Conservation (phyloP, 2,113 vertebrate species). For the Hippolais icterina region DNA sequence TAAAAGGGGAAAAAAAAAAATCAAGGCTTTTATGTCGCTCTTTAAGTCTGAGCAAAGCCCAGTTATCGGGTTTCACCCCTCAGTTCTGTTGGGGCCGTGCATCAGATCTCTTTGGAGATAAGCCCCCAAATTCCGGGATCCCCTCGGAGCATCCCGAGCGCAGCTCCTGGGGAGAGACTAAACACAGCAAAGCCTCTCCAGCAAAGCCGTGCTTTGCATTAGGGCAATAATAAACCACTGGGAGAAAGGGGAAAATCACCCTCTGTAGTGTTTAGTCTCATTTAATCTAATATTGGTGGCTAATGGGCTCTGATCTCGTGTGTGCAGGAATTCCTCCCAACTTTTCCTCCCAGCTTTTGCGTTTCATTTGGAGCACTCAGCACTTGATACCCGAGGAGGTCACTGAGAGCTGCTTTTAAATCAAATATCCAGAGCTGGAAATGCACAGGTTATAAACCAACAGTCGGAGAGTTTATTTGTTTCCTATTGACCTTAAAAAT, state of each 20-base stretch:
- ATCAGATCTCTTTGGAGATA: slow-evolving; percentile 56
- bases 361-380: neutral
- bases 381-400: neutral
- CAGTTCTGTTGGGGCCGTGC: slow-evolving; percentile 30
- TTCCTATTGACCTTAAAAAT: neutral
- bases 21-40: slow-evolving; percentile 53
- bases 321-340: neutral
- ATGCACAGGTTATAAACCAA: neutral
- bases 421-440: neutral
- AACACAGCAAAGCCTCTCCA: neutral
- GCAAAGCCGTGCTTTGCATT: neutral
- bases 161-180: neutral
- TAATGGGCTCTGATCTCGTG: slow-evolving; percentile 42
- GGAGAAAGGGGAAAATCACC: neutral
- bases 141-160: neutral
- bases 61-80: slow-evolving; percentile 46
- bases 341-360: neutral
- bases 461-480: neutral
- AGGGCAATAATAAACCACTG: neutral
- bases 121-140: neutral
- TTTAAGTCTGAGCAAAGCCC: slow-evolving; percentile 44
- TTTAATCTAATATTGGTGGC: slow-evolving; percentile 56
- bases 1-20: slow-evolving; percentile 59
- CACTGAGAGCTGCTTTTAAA: neutral
- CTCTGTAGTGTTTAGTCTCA: slow-evolving; percentile 46